Conservation (phyloP, 2,797 vertebrate genomes). For the Acanthornis magna region DNA sequence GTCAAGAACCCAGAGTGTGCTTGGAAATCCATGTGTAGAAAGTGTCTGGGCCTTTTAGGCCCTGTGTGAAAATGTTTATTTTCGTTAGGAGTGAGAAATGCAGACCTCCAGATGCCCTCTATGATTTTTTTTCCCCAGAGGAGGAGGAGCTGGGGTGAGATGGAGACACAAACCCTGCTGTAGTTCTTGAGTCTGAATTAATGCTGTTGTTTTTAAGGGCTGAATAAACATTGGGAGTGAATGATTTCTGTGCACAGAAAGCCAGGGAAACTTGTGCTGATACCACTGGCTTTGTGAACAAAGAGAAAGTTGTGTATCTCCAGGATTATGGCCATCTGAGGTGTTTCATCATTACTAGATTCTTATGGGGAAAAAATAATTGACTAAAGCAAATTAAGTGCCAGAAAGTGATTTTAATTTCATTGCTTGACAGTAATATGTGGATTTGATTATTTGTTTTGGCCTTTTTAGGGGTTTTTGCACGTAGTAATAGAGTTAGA, state of each 20-base stretch:
- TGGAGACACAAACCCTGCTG: background rate
- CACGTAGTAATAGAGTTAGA: background rate
- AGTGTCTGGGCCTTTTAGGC: background rate
- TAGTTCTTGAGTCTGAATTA: background rate
- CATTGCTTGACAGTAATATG: background rate
- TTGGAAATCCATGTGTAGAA: background rate
- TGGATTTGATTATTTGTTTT: background rate
- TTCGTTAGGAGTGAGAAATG: background rate
- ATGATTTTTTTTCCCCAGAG: background rate
- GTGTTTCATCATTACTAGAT: background rate
- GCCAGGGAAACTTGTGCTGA: background rate
- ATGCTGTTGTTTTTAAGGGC: background rate
- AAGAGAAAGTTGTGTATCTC: background rate
- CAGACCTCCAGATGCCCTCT: background rate
- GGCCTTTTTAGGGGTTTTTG: background rate
- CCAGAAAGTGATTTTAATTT: background rate
- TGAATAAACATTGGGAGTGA: background rate
- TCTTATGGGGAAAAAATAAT: background rate
- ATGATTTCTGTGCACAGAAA: background rate
- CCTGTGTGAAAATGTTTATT: background rate
- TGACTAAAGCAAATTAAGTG: background rate
- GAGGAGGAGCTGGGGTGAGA: background rate
- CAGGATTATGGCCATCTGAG: background rate
- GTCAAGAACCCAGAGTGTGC: background rate
- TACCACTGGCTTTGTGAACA: background rate